Base-by-base conservation (phyloP, 1,140 invertebrate species). In the Pantala flavescens region DNA sequence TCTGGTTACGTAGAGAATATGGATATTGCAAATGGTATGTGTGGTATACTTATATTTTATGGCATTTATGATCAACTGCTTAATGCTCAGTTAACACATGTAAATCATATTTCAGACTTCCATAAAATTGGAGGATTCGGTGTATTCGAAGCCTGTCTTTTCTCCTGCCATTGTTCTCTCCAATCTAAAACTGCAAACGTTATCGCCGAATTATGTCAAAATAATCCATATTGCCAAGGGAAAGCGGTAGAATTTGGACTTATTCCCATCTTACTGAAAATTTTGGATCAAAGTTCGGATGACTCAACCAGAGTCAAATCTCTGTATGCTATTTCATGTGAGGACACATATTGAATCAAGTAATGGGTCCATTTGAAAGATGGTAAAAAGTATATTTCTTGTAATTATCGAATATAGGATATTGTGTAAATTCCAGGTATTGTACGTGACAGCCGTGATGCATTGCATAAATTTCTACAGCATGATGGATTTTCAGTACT, bases 111-210 rank as follows among this genome's bases (percentile, higher is more conserved):
- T 84, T 10, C 81, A 90, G 90, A 93, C 85, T 93, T 94, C 80
- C 88, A 90, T 78, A 93, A 93, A 83, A 88, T 94, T 78, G 90
- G 90, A 10, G 92, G 91, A 0, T 93, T 92, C 79, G 81, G 85
- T 0, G 85, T 93, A 70, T 85, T 94, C 70, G 84, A 86, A 0
- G 81, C 87, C 0, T 89, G 91, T 78, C 81, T 92, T 24, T 85
- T 87, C 76, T 88, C 87, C 73, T 81, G 86, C 5, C 86, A 90
- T 76, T 80, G 84, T 0, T 84, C 85, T 14, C 84, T 94, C 0
- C 84, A 90, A 36, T 85, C 85, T 78, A 82, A 82, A 73, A 86
- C 87, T 23, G 88, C 89, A n/a, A 85, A 89, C 76, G 80, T 93
- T 16, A 83, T 94, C 21, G 91, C 88, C 0, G 88, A 89, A 77